Base-by-base conservation (phyloP, 1,140 invertebrate genomes). In the Rhopalosiphum padi region DNA sequence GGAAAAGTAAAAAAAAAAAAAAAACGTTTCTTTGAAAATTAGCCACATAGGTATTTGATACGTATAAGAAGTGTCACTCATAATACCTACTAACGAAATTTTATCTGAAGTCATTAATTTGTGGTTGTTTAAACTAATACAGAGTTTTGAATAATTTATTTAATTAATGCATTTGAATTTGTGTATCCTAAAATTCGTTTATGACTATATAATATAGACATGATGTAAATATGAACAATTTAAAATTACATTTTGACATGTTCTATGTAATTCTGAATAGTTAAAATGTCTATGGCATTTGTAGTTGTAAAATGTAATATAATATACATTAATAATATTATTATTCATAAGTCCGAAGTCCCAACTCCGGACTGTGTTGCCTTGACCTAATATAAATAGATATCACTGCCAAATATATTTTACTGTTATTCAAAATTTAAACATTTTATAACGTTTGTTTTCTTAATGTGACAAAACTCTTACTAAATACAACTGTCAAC, bases 311-410 rank as follows among this genome's bases (percentile, higher is more conserved):
- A 88, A 51, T 46, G 43, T 53, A 53, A 37, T 35, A 53, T 89
- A 89, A 89, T 53, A 48, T 89, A 55, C 37, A 53, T 22, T 18
- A 37, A 53, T 89, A 55, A 89, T 48, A 48, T 89, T 37, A 55
- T 89, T 89, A 89, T 89, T 55, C 48, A 53, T 55, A 55, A 37
- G 48, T 89, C n/a, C 4, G 53, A 37, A 15, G 48, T 55, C 48
- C 22, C 35, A n/a, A 46, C 25, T 87, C 48, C 87, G 25, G n/a
- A 55, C 18, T 15, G 0, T 0, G 35, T 35, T 46, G 48, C 87
- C 87, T 89, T 89, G 87, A 89, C 87, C 87, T 18, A 55, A 89
- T 89, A 89, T 89, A 41, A 89, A 88, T 53, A 88, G 46, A 88
- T 43, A 89, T 89, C 87, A 89, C 35, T 55, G 87, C 48, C 51